Evolutionary conservation across 2,113 vertebrate species (phyloP).

Genomic region (Gallinago media): DNA sequence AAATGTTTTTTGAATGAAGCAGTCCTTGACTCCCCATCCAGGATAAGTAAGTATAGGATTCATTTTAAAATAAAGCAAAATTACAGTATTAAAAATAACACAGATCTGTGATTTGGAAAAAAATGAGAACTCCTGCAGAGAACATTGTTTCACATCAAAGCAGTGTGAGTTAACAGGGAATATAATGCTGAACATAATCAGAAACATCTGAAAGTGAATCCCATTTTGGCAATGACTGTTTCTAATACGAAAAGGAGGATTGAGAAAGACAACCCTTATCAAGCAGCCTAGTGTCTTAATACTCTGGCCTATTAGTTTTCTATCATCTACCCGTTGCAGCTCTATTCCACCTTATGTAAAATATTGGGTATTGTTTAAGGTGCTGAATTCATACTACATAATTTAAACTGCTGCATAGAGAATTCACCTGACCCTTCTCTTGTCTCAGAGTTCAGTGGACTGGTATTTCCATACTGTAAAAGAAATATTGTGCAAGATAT

Average conservation of each 20-base stretch:
- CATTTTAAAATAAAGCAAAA: slow-evolving; percentile 11
- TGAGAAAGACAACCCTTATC: not conserved
- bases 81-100: not conserved
- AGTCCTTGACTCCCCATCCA: not conserved
- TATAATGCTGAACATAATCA: not conserved
- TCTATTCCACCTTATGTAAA: not conserved
- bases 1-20: not conserved
- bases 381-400: not conserved
- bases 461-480: not conserved
- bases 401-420: not conserved
- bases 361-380: not conserved
- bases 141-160: not conserved
- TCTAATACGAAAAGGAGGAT: not conserved
- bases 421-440: not conserved
- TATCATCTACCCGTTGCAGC: not conserved
- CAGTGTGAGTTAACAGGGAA: not conserved
- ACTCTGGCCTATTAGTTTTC: not conserved
- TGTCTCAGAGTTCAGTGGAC: not conserved
- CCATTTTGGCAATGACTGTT: not conserved
- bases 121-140: not conserved
- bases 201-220: slow-evolving; percentile 10
- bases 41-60: not conserved
- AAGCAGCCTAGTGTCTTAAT: not conserved
- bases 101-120: not conserved
- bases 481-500: not conserved